These are phyloP conservation scores for Calameuta pallipes DNA, from an alignment of 2,888 invertebrate species.

Conservation along the genomic window DNA sequence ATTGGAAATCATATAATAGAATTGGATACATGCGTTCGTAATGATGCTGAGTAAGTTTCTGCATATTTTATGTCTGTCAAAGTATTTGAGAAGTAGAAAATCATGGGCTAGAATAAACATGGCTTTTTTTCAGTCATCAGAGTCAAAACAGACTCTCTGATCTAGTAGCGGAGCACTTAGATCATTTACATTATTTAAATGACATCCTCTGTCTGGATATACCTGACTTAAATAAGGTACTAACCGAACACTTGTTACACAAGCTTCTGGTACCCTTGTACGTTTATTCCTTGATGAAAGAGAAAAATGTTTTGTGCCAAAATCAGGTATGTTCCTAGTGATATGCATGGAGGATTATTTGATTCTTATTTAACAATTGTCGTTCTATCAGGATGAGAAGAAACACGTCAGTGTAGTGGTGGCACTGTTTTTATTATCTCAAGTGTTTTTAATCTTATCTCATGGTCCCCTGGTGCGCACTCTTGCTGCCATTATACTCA, in stretches of 20 bases:
- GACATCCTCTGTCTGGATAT: constrained; percentile 95
- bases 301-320: constrained; percentile 50
- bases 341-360: not conserved
- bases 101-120: not conserved
- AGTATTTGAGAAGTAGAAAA: constrained; percentile 5
- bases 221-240: constrained; percentile 90
- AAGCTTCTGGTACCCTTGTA: constrained; percentile 93
- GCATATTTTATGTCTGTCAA: constrained; percentile 4
- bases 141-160: constrained; percentile 91
- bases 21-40: constrained; percentile 92
- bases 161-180: constrained; percentile 95
- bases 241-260: constrained; percentile 93
- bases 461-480: constrained; percentile 92
- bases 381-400: constrained; percentile 51
- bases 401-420: constrained; percentile 81
- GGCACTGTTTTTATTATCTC: constrained; percentile 89
- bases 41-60: constrained; percentile 90
- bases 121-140: constrained; percentile 78
- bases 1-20: constrained; percentile 98
- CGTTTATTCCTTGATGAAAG: constrained; percentile 84
- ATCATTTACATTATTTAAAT: constrained; percentile 96
- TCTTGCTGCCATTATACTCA: constrained; percentile 89
- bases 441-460: constrained; percentile 94
- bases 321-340: constrained; percentile 64
- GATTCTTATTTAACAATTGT: not conserved